These are phyloP conservation scores for Entomyzon cyanotis DNA, from an alignment of 2,113 vertebrate species.

Conservation along the genomic window DNA sequence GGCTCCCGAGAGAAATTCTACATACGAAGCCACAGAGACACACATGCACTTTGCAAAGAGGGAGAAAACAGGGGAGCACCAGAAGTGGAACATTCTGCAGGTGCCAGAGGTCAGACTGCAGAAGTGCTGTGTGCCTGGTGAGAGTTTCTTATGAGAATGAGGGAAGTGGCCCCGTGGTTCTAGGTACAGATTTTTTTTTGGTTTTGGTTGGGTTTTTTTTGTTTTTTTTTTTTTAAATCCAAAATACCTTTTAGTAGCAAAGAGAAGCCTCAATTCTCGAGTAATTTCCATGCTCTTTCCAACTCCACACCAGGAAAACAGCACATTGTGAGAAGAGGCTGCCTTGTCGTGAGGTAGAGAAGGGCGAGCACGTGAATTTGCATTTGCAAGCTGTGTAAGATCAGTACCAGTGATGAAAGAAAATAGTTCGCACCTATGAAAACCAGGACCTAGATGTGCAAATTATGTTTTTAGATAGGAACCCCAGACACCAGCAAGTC, in stretches of 20 bases:
- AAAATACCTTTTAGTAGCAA: neutral
- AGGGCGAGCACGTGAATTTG: neutral
- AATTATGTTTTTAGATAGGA: neutral
- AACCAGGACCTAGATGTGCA: neutral
- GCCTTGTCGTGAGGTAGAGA: neutral
- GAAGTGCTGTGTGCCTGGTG: neutral
- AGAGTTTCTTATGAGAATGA: rapidly evolving
- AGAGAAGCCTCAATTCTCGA: neutral
- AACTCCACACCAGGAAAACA: neutral
- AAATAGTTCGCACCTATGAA: neutral
- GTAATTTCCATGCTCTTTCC: neutral
- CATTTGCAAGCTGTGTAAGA: neutral
- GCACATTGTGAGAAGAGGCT: neutral
- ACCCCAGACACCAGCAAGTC: neutral
- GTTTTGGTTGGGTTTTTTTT: neutral
- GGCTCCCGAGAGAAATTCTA: rapidly evolving
- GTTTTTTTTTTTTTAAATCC: neutral
- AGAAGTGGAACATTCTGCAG: neutral
- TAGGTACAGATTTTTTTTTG: neutral
- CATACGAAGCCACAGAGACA: neutral
- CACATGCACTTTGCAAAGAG: neutral
- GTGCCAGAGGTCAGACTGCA: neutral
- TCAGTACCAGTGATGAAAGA: neutral
- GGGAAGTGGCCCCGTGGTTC: neutral
- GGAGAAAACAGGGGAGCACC: neutral